Evolutionary conservation across 2,888 invertebrate genomes (phyloP), one percentile per base, ranked within the genome.

Genomic region (Andrena hattorfiana): DNA sequence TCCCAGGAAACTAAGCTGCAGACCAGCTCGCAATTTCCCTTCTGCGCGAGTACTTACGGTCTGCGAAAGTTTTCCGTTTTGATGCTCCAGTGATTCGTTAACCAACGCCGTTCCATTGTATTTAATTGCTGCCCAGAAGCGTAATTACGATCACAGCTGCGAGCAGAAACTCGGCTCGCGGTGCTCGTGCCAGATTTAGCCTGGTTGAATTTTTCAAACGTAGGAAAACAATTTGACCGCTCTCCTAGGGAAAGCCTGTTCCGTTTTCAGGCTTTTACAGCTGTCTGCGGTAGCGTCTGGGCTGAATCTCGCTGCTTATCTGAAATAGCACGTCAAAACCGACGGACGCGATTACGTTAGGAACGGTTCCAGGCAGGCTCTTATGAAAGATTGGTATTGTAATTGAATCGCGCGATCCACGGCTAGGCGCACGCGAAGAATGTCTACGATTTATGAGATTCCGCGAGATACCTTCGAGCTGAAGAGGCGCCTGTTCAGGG

Each of bases 361-460:
- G 51, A 60, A 60, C 35, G 26, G 54, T 20, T 68, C 16, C 13
- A 26, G 62, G 23, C 23, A 23, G 70, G 60, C 49, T 75, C 54
- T 77, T 72, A 49, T 83, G 85, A 88, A 76, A 88, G 73, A 88
- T 87, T 85, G 85, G 68, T 85, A 83, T 82, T 80, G 83, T 87
- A 87, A 87, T 88, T 85, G 89, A 89, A 87, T 87, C 56, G 76
- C 85, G 30, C 54, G 77, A 83, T 64, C 60, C 72, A 70, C 67
- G 68, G 77, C 70, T 64, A 82, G 78, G 68, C 80, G 79, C 74
- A 62, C 74, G 83, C 85, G 81, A 81, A 67, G 71, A 89, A 78
- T 83, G 81, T 77, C 75, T 80, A 80, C 77, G 79, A 87, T 88
- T 89, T 88, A 89, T 82, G 89, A 85, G 87, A 87, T 87, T 87